Evolutionary conservation across 2,113 vertebrate genomes (phyloP).

Genomic region (Coracopsis vasa): DNA sequence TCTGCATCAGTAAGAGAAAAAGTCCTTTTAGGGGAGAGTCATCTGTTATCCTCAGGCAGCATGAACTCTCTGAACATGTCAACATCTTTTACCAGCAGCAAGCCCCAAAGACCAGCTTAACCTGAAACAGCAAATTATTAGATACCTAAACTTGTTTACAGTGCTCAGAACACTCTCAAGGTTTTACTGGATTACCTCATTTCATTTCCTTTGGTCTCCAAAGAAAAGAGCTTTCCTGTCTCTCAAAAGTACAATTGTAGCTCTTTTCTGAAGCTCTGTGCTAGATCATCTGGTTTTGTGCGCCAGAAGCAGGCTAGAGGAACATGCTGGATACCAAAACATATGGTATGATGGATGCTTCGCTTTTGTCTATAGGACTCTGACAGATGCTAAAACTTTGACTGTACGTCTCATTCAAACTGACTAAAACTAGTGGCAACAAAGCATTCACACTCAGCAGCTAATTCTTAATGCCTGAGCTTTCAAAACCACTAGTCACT

Average conservation of each 20-base stretch:
- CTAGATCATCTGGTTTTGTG: not conserved
- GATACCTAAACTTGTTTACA: not conserved
- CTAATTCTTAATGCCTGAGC: too few relatives aligned
- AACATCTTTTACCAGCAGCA: not conserved
- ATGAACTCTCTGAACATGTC: not conserved
- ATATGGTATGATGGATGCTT: not conserved
- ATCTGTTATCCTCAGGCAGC: not conserved
- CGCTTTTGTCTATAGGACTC: not conserved
- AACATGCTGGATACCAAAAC: not conserved
- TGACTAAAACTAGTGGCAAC: not conserved
- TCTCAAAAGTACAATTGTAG: not conserved
- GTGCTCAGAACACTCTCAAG: not conserved
- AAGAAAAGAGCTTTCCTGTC: not conserved
- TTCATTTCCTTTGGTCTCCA: not conserved
- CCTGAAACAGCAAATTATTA: not conserved
- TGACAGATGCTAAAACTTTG: not conserved
- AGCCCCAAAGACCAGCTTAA: not conserved
- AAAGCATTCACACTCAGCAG: not conserved
- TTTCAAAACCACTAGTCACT: not conserved
- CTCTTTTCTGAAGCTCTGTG: not conserved
- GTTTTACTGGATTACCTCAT: not conserved
- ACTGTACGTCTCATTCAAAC: not conserved
- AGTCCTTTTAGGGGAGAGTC: not conserved
- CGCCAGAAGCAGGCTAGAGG: not conserved
- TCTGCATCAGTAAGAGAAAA: not conserved